Base-by-base conservation (phyloP, 2,113 vertebrate genomes). In the Nannobrachium achirus region DNA sequence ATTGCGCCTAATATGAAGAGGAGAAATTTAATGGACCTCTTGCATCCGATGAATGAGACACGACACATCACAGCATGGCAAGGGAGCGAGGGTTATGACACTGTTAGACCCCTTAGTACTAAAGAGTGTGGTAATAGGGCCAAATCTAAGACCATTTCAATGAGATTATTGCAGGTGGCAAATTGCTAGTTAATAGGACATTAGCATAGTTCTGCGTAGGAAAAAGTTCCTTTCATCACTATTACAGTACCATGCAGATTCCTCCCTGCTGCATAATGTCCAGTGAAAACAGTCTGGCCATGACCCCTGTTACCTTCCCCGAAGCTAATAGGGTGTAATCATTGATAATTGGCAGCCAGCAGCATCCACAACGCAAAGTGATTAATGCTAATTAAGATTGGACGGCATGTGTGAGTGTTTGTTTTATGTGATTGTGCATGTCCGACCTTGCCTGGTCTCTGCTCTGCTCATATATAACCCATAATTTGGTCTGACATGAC, bases 271-370 rank as follows among this genome's bases (percentile, higher is more conserved):
- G 49, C 68, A 75, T 66, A 46, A 59, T 45, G 60, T 64, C 66
- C 63, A 69, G 56, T 63, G 4, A 59, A 70, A 82, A 69, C 1
- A 19, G 55, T 15, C 60, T 18, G 25, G 76, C 63, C 63, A 73
- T 73, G 78, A 87, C 80, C 80, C 51, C 51, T 1, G 6, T 74
- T 73, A 83, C 84, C 88, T 89, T 79, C 69, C 86, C 79, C 48
- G 48, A 38, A 78, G 83, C 78, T 78, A 82, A 83, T 68, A 61
- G 69, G 19, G 68, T 33, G 67, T 80, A 89, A 89, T 86, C 75
- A 81, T 75, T 90, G 85, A 86, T 88, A 89, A 90, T 89, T 88
- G 86, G 82, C 72, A 84, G 78, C 88, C 76, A n/a, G 76, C 75
- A 87, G 83, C 73, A 79, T 88, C 81, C 78, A 86, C 82, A 83